A percentile compares a stretch with the other conserved stretches of the same genome.
Conservation (phyloP, 2,797 vertebrate species). For the Melanotaenia parkinsoni region DNA sequence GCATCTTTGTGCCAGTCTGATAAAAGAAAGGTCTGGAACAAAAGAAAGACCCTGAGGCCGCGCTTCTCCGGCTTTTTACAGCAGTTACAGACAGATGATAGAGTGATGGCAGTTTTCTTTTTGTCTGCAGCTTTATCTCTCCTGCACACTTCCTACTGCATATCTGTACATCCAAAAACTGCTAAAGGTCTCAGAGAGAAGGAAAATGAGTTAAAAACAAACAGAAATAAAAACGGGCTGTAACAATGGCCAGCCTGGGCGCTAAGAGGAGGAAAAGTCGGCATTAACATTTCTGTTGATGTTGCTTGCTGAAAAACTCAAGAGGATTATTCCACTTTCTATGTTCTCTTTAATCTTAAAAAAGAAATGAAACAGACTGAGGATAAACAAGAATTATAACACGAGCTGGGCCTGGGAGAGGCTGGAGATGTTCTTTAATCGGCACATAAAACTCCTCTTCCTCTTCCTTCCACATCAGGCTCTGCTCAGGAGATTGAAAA, state of each 20-base stretch:
- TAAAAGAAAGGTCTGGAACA: constrained; percentile 59
- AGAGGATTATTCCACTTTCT: constrained; percentile 48
- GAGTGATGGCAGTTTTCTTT: constrained; percentile 43
- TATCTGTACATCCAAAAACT: constrained; percentile 1
- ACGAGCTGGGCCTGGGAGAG: neutral
- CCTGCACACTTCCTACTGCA: constrained; percentile 7
- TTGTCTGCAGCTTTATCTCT: constrained; percentile 36
- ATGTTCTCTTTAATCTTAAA: constrained; percentile 16
- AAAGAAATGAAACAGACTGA: constrained; percentile 34
- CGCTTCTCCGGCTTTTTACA: constrained; percentile 41
- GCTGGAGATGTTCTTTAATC: neutral
- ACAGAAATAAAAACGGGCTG: constrained; percentile 14
- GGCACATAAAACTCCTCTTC: neutral
- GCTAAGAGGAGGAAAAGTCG: constrained; percentile 36
- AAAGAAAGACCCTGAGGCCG: constrained; percentile 61
- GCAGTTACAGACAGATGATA: constrained; percentile 37
- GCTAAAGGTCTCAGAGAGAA: neutral
- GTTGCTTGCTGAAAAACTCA: constrained; percentile 35
- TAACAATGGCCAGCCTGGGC: constrained; percentile 36
- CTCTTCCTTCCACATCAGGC: neutral
- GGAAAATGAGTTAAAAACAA: neutral
- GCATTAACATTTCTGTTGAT: constrained; percentile 48
- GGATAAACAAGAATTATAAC: constrained; percentile 23
- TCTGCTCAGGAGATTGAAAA: neutral
- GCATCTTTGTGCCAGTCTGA: constrained; percentile 57